Conservation (phyloP, 1,140 invertebrate genomes). For the Ceratitis capitata region DNA sequence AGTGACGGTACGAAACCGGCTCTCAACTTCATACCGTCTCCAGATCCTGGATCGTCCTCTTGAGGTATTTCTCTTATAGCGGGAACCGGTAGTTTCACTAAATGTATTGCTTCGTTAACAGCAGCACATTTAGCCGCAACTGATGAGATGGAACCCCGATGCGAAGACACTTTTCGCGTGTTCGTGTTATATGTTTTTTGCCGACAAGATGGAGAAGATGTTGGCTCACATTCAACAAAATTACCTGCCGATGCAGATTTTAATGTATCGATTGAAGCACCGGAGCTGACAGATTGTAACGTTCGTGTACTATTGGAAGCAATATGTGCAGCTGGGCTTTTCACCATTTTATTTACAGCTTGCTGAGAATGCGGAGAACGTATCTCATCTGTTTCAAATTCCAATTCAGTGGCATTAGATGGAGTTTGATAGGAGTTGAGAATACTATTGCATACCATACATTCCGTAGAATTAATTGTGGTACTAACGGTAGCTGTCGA, state of each 20-base stretch:
- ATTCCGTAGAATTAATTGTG: constrained; percentile 43
- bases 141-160: constrained; percentile 58
- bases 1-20: constrained; percentile 68
- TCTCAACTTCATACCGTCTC: constrained; percentile 52
- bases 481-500: constrained; percentile 3
- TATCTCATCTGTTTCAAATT: constrained; percentile 70
- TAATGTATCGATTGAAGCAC: constrained; percentile 57
- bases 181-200: constrained; percentile 42
- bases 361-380: constrained; percentile 45
- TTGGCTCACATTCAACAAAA: neutral
- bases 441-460: constrained; percentile 67
- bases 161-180: constrained; percentile 54
- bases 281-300: constrained; percentile 52
- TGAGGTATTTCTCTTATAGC: constrained; percentile 60
- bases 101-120: constrained; percentile 55
- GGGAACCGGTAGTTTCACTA: constrained; percentile 57
- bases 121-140: constrained; percentile 61
- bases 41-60: constrained; percentile 56
- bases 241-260: constrained; percentile 43
- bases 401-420: constrained; percentile 75
- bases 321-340: neutral
- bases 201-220: constrained; percentile 39
- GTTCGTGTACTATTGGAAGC: constrained; percentile 41
- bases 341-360: constrained; percentile 43
- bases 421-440: constrained; percentile 69